Conservation (phyloP, 2,797 vertebrate genomes). For the Gadopsis bispinosus region DNA sequence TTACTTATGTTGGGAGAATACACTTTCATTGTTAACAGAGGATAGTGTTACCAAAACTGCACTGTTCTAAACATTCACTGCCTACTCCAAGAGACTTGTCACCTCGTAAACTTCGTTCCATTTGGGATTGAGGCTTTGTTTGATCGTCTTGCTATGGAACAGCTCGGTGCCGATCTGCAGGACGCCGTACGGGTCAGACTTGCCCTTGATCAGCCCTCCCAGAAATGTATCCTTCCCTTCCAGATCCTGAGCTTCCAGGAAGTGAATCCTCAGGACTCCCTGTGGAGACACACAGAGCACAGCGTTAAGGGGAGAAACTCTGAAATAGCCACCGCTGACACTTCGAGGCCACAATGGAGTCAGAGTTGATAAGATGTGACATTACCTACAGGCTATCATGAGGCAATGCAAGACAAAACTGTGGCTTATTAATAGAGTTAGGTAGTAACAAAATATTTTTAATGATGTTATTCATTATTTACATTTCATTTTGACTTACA, state of each 20-base stretch:
- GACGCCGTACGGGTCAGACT: constrained; percentile 96
- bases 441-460: not conserved
- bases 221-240: constrained; percentile 95
- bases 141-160: constrained; percentile 96
- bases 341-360: constrained; percentile 21
- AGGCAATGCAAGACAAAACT: not conserved
- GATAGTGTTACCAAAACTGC: not conserved
- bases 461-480: not conserved
- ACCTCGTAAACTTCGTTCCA: constrained; percentile 99
- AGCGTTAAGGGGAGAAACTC: constrained; percentile 1
- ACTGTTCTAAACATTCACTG: not conserved
- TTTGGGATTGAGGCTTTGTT: constrained; percentile 94
- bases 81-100: constrained; percentile 15
- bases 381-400: not conserved
- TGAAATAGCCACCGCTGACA: constrained; percentile 43
- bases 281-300: constrained; percentile 62
- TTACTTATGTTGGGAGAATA: not conserved
- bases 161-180: constrained; percentile 93
- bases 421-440: not conserved
- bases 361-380: constrained; percentile 25
- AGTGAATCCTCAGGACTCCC: constrained; percentile 96
- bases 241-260: constrained; percentile 95
- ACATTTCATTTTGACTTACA: not conserved
- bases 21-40: not conserved
- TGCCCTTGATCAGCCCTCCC: constrained; percentile 95